Conservation (phyloP, 2,888 invertebrate species). For the Tetrapedia diversipes region DNA sequence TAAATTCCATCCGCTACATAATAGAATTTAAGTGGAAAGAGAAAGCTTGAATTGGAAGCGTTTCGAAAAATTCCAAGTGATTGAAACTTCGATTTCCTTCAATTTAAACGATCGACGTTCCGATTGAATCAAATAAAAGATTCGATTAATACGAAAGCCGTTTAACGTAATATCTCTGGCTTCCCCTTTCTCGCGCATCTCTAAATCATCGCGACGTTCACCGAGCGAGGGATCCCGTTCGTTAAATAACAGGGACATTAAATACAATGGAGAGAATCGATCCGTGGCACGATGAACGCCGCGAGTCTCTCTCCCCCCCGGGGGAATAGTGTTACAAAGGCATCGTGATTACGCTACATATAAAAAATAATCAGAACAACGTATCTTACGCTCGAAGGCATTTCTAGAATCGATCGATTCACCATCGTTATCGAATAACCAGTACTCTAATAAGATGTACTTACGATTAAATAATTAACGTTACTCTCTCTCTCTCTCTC, state of each 20-base stretch:
- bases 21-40: too few relatives aligned
- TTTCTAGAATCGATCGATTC: conserved; percentile 33
- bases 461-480: too few relatives aligned
- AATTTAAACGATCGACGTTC: neutral
- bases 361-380: conserved; percentile 57
- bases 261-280: conserved; percentile 21
- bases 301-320: neutral
- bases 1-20: too few relatives aligned
- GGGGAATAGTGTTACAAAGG: conserved; percentile 36
- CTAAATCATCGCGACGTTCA: conserved; percentile 16
- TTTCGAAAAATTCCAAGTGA: too few relatives aligned
- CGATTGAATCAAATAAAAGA: neutral
- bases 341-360: conserved; percentile 52
- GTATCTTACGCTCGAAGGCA: conserved; percentile 50
- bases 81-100: too few relatives aligned
- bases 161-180: neutral
- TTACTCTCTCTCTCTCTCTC: conserved; percentile 17
- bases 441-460: conserved; percentile 16
- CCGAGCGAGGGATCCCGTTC: neutral
- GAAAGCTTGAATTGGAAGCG: too few relatives aligned
- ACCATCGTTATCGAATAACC: conserved; percentile 23
- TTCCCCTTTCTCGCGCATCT: neutral
- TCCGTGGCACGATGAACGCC: conserved; percentile 24
- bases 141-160: neutral
- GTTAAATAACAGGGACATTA: conserved; percentile 18